Evolutionary conservation across 2,797 vertebrate species (phyloP).

Genomic region (Miichthys miiuy): DNA sequence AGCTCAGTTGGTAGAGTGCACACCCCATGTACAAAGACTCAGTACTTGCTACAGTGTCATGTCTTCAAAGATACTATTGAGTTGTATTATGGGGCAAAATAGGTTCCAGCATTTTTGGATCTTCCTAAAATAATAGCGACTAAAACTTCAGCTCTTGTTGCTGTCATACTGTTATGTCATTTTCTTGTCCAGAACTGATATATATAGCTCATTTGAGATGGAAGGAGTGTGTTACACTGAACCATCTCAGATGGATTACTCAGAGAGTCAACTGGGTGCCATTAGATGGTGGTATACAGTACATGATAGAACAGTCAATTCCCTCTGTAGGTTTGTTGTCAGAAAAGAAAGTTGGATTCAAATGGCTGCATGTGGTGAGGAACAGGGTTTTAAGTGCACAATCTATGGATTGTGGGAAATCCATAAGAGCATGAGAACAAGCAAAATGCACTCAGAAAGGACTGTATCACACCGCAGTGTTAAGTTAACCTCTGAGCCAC

Average conservation of each 20-base stretch:
- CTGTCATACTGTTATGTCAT: no score
- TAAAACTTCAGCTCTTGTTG: background rate
- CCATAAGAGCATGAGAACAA: constrained; percentile 9
- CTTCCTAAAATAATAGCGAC: background rate
- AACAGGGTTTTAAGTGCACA: background rate
- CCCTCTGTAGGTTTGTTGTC: constrained; percentile 23
- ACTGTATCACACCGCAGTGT: background rate
- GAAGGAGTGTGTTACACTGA: background rate
- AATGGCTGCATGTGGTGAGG: constrained; percentile 18
- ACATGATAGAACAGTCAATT: constrained; percentile 32
- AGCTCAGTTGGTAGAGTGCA: no score
- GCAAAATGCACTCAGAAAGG: background rate
- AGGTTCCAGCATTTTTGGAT: background rate
- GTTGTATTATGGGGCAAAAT: background rate
- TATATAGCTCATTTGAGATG: background rate
- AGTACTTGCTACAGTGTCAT: no score
- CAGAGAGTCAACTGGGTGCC: constrained; percentile 12
- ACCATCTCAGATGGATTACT: constrained; percentile 21
- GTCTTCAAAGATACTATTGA: background rate
- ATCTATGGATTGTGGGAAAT: constrained; percentile 1
- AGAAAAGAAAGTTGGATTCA: background rate
- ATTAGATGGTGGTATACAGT: constrained; percentile 10
- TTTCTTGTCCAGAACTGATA: background rate
- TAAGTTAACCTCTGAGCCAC: constrained; percentile 11
- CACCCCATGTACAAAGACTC: no score